Base-by-base conservation (phyloP, 2,888 invertebrate species). In the Drosophila kanekoi region DNA sequence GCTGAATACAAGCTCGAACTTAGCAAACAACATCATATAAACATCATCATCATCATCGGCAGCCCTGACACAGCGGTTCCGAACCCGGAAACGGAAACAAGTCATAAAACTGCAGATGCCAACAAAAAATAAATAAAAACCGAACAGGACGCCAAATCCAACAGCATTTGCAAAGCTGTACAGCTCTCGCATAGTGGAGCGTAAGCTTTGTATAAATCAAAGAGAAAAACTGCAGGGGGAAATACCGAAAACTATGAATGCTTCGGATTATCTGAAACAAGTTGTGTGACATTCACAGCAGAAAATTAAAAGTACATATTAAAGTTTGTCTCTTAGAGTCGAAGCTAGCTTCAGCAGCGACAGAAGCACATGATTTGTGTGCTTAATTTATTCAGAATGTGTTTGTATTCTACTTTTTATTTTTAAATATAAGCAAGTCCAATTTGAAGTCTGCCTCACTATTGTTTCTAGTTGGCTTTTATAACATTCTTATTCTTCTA, bases 61-160 rank as follows among this genome's bases (percentile, higher is more conserved):
- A 41, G 54, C 32, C 10, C 13, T 13, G 11, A 32, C 28, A 5
- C 47, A 53, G 48, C 35, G 37, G 51, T 35, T 8, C 61, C 58
- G 70, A 79, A 4, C n/a, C 41, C 47, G 37, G 51, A 78, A 81
- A 63, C 79, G 79, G 84, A 79, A 84, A 70, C 53, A 70, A 53
- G 74, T 60, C 65, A 76, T 66, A 59, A 79, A 76, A 71, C 40
- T 59, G 65, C 76, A 78, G 35, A 52, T 38, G 52, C 47, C 41
- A 47, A 47, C 32, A 53, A 40, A 8, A 28, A 28, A 28, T 1
- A 23, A 20, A 20, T 4, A 14, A 20, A 20, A 14, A n/a, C n/a
- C n/a, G n/a, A 32, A 23, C 33, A 37, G n/a, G 23, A 10, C 5
- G 33, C 10, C 18, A 20, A 40, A 32, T 18, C n/a, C 16, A 40